Evolutionary conservation across 2,797 vertebrate genomes (phyloP), one percentile per base, ranked within the genome.

Genomic region (Gephyroberyx darwinii): DNA sequence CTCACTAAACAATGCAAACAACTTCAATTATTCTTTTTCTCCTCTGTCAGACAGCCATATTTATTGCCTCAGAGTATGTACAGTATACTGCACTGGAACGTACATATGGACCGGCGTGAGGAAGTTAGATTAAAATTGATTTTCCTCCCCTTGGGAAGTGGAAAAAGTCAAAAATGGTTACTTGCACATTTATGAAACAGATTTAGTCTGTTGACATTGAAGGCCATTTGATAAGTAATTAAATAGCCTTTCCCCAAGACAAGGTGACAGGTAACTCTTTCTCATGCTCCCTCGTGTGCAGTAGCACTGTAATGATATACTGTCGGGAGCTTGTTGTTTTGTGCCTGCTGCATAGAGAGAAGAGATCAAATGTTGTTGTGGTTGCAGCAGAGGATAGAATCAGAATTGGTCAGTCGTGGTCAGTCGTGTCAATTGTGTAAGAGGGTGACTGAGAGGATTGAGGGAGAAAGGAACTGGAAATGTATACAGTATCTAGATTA

Each of bases 61-160:
- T 96, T 96, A 95, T 95, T 95, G 93, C 93, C 88, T 92, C 88
- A 90, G 92, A 95, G 94, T 94, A 95, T 95, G 92, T 95, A 94
- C 94, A 93, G 90, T 94, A 92, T 88, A 93, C 89, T 60, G 89
- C 91, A 92, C 91, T 85, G 91, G 93, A 95, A 96, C 94, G 95
- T 96, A 93, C 94, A 92, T 95, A 94, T 92, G 90, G 92, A 92
- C 93, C 90, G 94, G 91, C 91, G 88, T 87, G 94, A 95, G 93
- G 93, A 96, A 93, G 95, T 96, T 94, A 95, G 95, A 98, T 99
- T 98, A 95, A 95, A 97, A 97, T 98, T 95, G 95, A 98, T 98
- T 97, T 97, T 93, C 84, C 92, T 95, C 93, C 95, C 95, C 94
- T 93, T 95, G 95, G 95, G 95, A 96, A 95, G 94, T 93, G 93